phyloP scores from a whole-genome alignment of 2,888 invertebrate species.

The Amblyjoppa fuscipennis region DNA sequence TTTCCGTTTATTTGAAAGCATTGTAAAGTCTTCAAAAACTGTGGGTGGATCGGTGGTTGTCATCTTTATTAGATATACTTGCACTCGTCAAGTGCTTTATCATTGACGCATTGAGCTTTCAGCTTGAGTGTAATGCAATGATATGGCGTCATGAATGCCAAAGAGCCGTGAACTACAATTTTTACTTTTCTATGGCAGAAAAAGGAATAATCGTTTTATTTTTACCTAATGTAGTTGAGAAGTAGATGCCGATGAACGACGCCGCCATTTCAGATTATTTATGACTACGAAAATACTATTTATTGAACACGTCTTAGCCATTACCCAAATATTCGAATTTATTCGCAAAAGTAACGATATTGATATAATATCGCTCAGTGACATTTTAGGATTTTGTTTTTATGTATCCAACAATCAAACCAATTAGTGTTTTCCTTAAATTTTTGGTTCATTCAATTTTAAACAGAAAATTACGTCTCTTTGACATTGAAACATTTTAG shows the following conservation, averaged over 20 bases:
- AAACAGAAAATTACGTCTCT: background rate
- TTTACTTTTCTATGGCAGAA: background rate
- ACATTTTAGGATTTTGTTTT: background rate
- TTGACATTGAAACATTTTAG: background rate
- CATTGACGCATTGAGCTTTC: constrained; percentile 36
- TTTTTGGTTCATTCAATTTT: background rate
- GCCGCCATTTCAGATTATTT: background rate
- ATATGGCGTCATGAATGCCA: constrained; percentile 23
- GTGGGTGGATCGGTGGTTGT: constrained; percentile 35
- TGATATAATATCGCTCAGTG: too few relatives aligned
- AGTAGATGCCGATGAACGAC: background rate
- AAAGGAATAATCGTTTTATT: background rate
- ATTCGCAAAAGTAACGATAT: too few relatives aligned
- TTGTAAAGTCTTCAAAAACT: constrained; percentile 67
- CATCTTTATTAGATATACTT: constrained; percentile 28
- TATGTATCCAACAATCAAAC: background rate
- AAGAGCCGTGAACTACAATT: background rate
- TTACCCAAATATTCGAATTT: too few relatives aligned
- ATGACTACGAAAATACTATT: too few relatives aligned
- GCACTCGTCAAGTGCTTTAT: constrained; percentile 8
- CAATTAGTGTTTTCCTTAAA: background rate
- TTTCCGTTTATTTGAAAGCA: constrained; percentile 41
- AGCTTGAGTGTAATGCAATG: constrained; percentile 16
- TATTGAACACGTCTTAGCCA: too few relatives aligned
- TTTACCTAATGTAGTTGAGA: background rate